Evolutionary conservation across 2,888 invertebrate species (phyloP).

Genomic region (Tipula lateralis): DNA sequence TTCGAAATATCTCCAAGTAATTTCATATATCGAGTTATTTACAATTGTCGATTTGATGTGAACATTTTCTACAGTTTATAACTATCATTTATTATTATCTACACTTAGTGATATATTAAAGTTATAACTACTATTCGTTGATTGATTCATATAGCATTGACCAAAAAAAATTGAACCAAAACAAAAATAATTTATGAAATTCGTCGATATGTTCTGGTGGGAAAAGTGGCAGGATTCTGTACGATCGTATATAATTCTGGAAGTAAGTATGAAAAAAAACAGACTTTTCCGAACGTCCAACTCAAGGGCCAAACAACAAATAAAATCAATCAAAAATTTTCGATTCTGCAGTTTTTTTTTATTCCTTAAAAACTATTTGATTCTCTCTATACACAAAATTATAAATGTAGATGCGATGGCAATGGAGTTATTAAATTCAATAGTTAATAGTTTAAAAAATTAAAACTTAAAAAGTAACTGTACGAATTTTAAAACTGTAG

Average conservation of each 20-base stretch:
- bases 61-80: neutral
- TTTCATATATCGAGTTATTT: neutral
- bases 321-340: neutral
- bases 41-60: neutral
- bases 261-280: neutral
- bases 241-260: neutral
- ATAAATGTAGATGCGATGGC: neutral
- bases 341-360: neutral
- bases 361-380: neutral
- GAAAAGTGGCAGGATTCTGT: neutral
- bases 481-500: neutral
- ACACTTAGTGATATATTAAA: neutral
- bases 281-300: neutral
- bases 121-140: neutral
- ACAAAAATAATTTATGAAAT: neutral
- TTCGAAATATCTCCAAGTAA: neutral
- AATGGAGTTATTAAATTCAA: constrained; percentile 4
- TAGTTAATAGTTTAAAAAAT: neutral
- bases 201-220: neutral
- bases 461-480: constrained; percentile 1
- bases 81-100: neutral
- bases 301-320: neutral
- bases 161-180: neutral
- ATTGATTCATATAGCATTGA: neutral
- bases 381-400: neutral